Conservation (phyloP, 2,888 invertebrate species). For the Strigamia transsilvanica region DNA sequence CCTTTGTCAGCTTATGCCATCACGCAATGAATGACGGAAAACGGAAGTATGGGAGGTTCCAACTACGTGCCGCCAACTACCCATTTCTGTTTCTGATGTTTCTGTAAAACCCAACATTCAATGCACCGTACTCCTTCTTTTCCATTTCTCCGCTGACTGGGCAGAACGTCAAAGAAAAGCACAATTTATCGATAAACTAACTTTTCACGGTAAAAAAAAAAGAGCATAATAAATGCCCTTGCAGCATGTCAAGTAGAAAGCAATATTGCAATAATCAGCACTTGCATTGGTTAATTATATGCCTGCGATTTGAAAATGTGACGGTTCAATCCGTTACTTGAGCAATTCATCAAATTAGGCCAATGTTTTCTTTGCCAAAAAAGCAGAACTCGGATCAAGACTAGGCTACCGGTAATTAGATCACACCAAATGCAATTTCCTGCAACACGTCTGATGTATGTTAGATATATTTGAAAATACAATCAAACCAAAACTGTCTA, state of each 20-base stretch:
- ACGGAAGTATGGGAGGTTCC: constrained; percentile 16
- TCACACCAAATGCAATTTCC: constrained; percentile 10
- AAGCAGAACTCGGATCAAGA: background rate
- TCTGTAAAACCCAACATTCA: background rate
- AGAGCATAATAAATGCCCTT: background rate
- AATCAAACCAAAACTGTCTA: no score
- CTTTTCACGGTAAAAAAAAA: background rate
- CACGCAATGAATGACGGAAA: constrained; percentile 21
- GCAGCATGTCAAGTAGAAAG: background rate
- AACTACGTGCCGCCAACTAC: background rate
- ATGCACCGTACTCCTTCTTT: background rate
- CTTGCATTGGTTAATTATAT: background rate
- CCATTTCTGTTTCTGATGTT: background rate
- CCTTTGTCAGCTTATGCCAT: constrained; percentile 32
- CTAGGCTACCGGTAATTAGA: background rate
- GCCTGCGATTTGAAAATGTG: background rate
- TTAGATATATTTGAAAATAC: no score
- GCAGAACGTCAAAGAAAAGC: background rate
- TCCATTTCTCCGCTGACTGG: background rate
- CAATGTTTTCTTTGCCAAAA: background rate
- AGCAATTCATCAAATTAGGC: constrained; percentile 2
- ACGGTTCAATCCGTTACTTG: background rate
- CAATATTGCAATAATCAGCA: constrained; percentile 14
- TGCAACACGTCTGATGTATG: background rate
- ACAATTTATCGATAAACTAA: constrained; percentile 5